These are phyloP conservation scores for Eurosta solidaginis DNA, from an alignment of 1,140 invertebrate species.

Conservation along the genomic window DNA sequence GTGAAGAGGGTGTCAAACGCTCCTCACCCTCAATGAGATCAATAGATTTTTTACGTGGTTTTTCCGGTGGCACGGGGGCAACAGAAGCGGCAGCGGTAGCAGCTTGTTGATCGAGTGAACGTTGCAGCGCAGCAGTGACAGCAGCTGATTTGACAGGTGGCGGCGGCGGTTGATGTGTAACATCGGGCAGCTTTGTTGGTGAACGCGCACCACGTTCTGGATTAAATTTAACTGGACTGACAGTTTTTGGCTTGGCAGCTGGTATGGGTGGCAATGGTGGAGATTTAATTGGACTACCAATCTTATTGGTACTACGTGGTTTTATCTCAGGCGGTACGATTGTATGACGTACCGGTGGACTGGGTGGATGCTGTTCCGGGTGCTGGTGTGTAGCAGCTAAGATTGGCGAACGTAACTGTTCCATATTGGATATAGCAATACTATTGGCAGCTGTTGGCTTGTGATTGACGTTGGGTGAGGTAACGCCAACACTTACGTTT, in stretches of 20 bases:
- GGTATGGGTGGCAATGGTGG: conserved; percentile 58
- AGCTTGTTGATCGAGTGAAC: conserved; percentile 40
- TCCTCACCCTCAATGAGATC: conserved; percentile 51
- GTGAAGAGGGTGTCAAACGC: conserved; percentile 44
- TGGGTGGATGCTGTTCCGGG: conserved; percentile 38
- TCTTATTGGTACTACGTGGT: conserved; percentile 50
- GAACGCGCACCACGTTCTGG: conserved; percentile 39
- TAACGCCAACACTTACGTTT: neutral
- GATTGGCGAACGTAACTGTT: conserved; percentile 29
- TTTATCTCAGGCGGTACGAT: conserved; percentile 53
- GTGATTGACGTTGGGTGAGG: conserved; percentile 14
- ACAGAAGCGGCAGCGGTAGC: conserved; percentile 41
- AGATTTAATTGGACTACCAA: conserved; percentile 56
- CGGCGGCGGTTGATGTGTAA: conserved; percentile 35
- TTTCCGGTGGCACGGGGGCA: conserved; percentile 52
- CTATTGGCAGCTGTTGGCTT: conserved; percentile 35
- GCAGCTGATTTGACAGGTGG: conserved; percentile 55
- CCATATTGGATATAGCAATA: neutral
- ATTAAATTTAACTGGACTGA: conserved; percentile 52
- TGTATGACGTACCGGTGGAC: conserved; percentile 44
- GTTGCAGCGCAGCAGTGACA: conserved; percentile 49
- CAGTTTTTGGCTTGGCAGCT: conserved; percentile 52
- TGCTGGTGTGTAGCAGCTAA: conserved; percentile 21
- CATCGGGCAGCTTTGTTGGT: conserved; percentile 48
- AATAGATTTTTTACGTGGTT: conserved; percentile 55